A percentile compares a stretch with the other conserved stretches of the same genome.
These are phyloP conservation scores for Willisornis vidua DNA, from an alignment of 2,113 vertebrate species.

Conservation along the genomic window DNA sequence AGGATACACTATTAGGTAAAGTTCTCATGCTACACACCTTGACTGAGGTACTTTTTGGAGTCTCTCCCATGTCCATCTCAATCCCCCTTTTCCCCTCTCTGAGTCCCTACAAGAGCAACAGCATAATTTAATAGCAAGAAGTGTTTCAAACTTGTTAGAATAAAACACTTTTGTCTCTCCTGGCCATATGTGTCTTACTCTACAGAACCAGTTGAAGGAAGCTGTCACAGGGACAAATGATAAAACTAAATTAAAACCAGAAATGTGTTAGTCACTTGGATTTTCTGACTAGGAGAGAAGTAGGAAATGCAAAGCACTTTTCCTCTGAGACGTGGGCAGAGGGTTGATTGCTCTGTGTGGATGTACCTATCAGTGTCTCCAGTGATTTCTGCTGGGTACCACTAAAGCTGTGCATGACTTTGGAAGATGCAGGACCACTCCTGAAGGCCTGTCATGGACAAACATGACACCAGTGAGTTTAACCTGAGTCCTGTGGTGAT, in stretches of 20 bases:
- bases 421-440: not conserved
- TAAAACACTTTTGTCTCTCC: not conserved
- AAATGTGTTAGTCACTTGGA: not conserved
- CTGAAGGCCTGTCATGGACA: not conserved
- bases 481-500: not conserved
- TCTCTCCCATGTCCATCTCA: not conserved
- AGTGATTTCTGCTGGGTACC: not conserved
- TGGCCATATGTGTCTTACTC: not conserved
- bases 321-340: not conserved
- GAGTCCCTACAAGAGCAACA: not conserved
- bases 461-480: not conserved
- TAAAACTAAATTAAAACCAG: not conserved
- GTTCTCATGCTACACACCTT: not conserved
- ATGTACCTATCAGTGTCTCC: not conserved
- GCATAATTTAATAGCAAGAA: not conserved
- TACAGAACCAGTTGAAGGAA: not conserved
- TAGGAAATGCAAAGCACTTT: not conserved
- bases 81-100: not conserved
- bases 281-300: not conserved
- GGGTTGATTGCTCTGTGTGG: not conserved
- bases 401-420: not conserved
- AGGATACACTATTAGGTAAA: constrained; percentile 90
- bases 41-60: not conserved
- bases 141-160: not conserved
- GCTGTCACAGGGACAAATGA: not conserved